Conservation (phyloP, 2,888 invertebrate species). For the Augiades crinisus region DNA sequence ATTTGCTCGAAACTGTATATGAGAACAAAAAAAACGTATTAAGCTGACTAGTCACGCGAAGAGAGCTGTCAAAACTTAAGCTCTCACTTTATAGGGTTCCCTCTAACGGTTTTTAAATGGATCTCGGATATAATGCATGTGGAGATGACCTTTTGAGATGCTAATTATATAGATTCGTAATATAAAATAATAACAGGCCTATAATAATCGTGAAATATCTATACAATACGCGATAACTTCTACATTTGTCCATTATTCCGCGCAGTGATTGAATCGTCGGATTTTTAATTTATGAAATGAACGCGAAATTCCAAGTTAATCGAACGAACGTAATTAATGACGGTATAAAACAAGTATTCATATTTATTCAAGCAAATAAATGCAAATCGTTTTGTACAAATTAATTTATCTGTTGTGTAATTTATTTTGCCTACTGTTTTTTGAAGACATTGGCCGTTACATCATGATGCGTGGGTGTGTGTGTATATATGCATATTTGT, state of each 20-base stretch:
- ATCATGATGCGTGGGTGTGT: too few species aligned
- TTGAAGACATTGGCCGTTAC: too few species aligned
- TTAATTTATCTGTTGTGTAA: too few species aligned
- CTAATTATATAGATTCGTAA: constrained; percentile 1
- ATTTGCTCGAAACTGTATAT: constrained; percentile 56
- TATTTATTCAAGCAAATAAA: too few species aligned
- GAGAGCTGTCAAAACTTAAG: constrained; percentile 56
- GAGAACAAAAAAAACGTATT: constrained; percentile 55
- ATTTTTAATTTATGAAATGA: neutral
- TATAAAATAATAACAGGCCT: too few species aligned
- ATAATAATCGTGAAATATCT: too few species aligned
- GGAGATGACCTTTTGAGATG: constrained; percentile 30
- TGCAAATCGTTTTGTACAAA: too few species aligned
- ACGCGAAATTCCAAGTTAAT: neutral
- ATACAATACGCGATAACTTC: neutral
- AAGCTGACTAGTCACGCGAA: constrained; percentile 59
- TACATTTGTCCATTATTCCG: neutral
- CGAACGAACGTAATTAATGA: neutral
- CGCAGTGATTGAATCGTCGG: neutral
- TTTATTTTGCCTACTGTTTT: too few species aligned
- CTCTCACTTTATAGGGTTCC: constrained; percentile 41
- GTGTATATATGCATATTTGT: too few species aligned
- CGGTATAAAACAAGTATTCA: too few species aligned
- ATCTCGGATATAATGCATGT: constrained; percentile 30
- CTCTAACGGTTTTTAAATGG: constrained; percentile 36